These are phyloP conservation scores for Tricholauxania praeusta DNA, from an alignment of 2,888 invertebrate genomes.

Conservation along the genomic window DNA sequence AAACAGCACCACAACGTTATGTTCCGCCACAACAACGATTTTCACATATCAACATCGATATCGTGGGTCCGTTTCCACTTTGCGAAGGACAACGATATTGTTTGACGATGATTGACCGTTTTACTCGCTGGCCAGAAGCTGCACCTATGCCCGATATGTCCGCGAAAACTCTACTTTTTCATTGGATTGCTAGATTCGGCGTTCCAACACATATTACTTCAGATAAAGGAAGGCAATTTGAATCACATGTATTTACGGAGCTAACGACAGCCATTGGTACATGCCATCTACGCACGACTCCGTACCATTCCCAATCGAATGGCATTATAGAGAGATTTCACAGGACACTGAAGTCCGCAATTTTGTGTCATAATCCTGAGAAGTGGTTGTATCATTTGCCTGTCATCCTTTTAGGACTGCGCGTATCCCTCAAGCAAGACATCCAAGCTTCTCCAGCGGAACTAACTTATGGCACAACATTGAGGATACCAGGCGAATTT, in stretches of 20 bases:
- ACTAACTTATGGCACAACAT: constrained; percentile 23
- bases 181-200: constrained; percentile 36
- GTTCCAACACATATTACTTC: constrained; percentile 24
- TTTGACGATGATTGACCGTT: constrained; percentile 11
- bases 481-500: constrained; percentile 30
- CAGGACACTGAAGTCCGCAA: constrained; percentile 13
- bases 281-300: constrained; percentile 23
- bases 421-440: constrained; percentile 26
- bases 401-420: constrained; percentile 24
- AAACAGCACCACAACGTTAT: background rate
- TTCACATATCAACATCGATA: constrained; percentile 10
- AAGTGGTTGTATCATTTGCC: constrained; percentile 29
- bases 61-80: constrained; percentile 31
- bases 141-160: constrained; percentile 33
- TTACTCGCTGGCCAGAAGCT: constrained; percentile 34
- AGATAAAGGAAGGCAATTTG: constrained; percentile 29
- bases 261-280: constrained; percentile 15
- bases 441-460: constrained; percentile 28
- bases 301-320: constrained; percentile 15
- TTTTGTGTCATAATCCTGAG: constrained; percentile 24
- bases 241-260: constrained; percentile 1
- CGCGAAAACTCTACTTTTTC: constrained; percentile 24
- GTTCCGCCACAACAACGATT: constrained; percentile 33
- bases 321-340: constrained; percentile 26
- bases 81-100: constrained; percentile 9